Percentiles rank a stretch among this genome's conserved stretches.
phyloP scores from a whole-genome alignment of 2,797 vertebrate species.

The Mustela erminea region DNA sequence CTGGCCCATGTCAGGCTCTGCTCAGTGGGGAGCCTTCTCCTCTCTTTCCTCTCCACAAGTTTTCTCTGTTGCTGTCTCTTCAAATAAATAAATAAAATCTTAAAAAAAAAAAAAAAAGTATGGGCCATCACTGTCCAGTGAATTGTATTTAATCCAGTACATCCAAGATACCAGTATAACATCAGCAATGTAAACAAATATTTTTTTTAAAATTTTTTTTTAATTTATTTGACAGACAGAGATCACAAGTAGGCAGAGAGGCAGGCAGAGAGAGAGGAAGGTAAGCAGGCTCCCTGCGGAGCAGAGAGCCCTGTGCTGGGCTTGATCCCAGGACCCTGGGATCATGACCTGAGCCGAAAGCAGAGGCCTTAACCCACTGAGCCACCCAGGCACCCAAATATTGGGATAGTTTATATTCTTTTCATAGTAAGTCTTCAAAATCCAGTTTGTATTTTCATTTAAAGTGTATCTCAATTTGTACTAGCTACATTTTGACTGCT shows the following conservation, averaged over 20 bases:
- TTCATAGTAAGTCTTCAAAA: constrained; percentile 47
- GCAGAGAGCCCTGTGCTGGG: no score
- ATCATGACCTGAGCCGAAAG: no score
- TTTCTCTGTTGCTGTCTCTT: not conserved
- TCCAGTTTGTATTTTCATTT: constrained; percentile 36
- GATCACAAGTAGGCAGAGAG: no score
- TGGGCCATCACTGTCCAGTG: not conserved
- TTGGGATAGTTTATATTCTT: not conserved
- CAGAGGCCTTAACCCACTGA: no score
- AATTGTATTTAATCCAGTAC: not conserved
- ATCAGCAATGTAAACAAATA: constrained; percentile 24
- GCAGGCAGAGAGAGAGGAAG: no score
- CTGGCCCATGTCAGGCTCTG: not conserved
- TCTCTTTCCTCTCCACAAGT: not conserved
- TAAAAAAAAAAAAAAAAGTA: not conserved
- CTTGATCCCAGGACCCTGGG: no score
- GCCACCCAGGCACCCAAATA: not conserved
- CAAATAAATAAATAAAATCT: not conserved
- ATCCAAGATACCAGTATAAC: not conserved
- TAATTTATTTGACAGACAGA: no score
- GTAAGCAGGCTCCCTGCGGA: no score
- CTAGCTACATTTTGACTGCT: not conserved
- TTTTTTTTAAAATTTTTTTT: not conserved
- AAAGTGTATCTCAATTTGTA: not conserved
- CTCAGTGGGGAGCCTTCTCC: not conserved